Base-by-base conservation (phyloP, 2,113 vertebrate genomes). In the Cyanoliseus patagonus region DNA sequence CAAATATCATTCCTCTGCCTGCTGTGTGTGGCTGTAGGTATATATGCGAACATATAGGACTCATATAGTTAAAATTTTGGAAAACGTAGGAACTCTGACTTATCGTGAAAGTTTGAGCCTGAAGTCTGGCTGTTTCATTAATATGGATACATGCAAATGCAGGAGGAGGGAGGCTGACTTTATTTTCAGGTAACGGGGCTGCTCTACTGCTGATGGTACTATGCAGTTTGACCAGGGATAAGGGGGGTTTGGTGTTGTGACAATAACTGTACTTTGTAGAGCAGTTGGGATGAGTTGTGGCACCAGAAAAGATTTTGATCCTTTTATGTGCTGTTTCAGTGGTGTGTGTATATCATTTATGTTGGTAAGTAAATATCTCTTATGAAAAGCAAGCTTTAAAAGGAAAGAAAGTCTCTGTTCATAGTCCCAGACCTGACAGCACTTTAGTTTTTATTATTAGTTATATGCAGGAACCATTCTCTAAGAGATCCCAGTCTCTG, bases 331-430 rank as follows among this genome's bases (percentile, higher is more conserved):
- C 64, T 64, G 67, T 20, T 89, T 95, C 9, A 11, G 63, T 78
- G 27, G 37, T 75, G 46, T 49, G 6, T n/a, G 25, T 86, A 82
- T 41, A 82, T 41, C 69, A 13, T 83, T 89, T 46, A 62, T 70
- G 49, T 82, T 95, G 28, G 13, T 94, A 94, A 69, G 70, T 93
- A 94, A 92, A 86, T 70, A 77, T 76, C 64, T 81, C 18, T 64
- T 86, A 76, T 0, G 20, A 94, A 93, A 92, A 90, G 19, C 31
- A 80, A 83, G 39, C 68, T 77, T 83, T 88, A 75, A 81, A 82
- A 74, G 35, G 63, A 67, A 70, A 72, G 31, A 39, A 82, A 49
- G n/a, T 82, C 51, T 93, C 64, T 95, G 39, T 94, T 85, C 68
- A n/a, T 89, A 92, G 68, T n/a, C 49, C 28, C 75, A 52, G 52